A percentile compares a stretch with the other conserved stretches of the same genome.
Evolutionary conservation across 35 echinoderm and acorn worm species (phyloP).

Genomic region (Ptychodera flava): DNA sequence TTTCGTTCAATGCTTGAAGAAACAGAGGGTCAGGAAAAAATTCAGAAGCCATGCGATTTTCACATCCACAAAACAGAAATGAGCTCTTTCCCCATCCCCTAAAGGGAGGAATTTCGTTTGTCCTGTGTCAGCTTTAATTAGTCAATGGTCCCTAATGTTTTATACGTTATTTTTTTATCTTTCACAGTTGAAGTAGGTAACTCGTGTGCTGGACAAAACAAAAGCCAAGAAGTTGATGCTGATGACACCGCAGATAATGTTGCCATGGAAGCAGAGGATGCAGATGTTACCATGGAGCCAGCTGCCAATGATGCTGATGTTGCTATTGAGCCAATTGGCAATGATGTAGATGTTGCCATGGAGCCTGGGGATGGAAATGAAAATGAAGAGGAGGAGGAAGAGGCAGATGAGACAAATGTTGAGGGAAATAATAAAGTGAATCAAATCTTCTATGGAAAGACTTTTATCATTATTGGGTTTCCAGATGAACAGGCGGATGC

Average conservation of each 20-base stretch:
- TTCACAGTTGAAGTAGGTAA: too few relatives aligned
- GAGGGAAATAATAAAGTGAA: slow-evolving; percentile 2
- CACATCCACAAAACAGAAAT: too few relatives aligned
- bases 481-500: slow-evolving; percentile 33
- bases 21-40: too few relatives aligned
- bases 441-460: slow-evolving; percentile 61
- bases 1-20: too few relatives aligned
- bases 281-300: background rate
- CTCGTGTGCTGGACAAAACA: too few relatives aligned
- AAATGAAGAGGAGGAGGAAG: background rate
- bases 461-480: slow-evolving; percentile 63
- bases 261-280: background rate
- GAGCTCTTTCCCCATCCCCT: too few relatives aligned
- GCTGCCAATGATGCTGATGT: background rate
- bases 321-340: background rate
- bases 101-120: too few relatives aligned
- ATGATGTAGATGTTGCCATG: background rate
- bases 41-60: too few relatives aligned
- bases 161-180: too few relatives aligned
- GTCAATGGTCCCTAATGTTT: too few relatives aligned
- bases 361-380: background rate
- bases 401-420: slow-evolving; percentile 25
- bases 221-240: slow-evolving; percentile 5
- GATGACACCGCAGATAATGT: slow-evolving; percentile 23
- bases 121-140: too few relatives aligned